phyloP scores from a whole-genome alignment of 2,797 vertebrate genomes.

The Chromobotia macracanthus region DNA sequence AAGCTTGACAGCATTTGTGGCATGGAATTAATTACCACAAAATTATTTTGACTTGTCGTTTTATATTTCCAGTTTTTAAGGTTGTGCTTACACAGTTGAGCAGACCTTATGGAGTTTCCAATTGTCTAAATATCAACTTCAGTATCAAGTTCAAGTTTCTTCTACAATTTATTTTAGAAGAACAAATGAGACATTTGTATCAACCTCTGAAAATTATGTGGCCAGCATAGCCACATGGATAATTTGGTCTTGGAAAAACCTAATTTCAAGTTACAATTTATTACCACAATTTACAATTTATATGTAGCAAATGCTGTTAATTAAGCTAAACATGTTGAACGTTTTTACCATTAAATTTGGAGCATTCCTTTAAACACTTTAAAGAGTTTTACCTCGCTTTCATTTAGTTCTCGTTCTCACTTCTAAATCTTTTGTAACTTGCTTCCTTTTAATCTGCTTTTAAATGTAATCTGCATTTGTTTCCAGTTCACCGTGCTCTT shows the following conservation, averaged over 20 bases:
- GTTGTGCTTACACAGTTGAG: no score
- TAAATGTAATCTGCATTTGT: background rate
- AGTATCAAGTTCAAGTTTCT: no score
- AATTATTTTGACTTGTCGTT: background rate
- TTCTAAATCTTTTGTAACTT: constrained; percentile 2
- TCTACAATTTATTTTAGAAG: no score
- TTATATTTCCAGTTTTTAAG: no score
- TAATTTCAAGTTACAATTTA: no score
- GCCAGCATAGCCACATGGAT: no score
- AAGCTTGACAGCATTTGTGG: background rate
- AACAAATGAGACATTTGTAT: no score
- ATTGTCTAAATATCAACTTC: no score
- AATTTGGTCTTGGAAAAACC: no score
- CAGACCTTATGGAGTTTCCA: no score
- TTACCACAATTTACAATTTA: no score
- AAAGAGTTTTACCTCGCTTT: constrained; percentile 44
- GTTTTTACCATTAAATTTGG: background rate
- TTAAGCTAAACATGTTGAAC: background rate
- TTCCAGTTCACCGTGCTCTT: constrained; percentile 23
- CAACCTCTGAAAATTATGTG: no score
- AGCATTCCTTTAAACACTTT: background rate
- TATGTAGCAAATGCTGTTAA: background rate
- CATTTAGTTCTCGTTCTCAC: constrained; percentile 27
- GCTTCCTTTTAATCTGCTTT: background rate
- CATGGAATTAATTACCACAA: background rate